phyloP scores from a whole-genome alignment of 2,888 invertebrate genomes.

The Steromphala cineraria region DNA sequence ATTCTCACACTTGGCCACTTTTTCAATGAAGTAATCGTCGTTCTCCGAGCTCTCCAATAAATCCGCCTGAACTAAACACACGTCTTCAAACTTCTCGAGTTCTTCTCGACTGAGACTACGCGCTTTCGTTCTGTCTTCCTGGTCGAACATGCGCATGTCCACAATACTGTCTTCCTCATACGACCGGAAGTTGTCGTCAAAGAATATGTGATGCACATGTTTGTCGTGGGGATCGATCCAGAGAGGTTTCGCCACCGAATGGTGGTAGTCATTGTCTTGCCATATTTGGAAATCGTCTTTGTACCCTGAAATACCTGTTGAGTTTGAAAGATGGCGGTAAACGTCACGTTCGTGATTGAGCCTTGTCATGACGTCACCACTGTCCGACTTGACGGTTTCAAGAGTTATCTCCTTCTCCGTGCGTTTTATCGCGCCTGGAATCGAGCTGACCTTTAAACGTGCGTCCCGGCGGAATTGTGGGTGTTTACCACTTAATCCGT shows the following conservation, averaged over 20 bases:
- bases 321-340: constrained; percentile 61
- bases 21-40: constrained; percentile 68
- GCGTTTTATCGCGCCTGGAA: constrained; percentile 53
- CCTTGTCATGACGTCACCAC: constrained; percentile 23
- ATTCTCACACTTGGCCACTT: constrained; percentile 63
- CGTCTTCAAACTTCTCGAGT: constrained; percentile 62
- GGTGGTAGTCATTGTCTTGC: constrained; percentile 68
- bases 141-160: constrained; percentile 66
- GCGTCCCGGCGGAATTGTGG: constrained; percentile 60
- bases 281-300: constrained; percentile 72
- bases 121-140: constrained; percentile 42
- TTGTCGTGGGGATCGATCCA: constrained; percentile 68
- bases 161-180: constrained; percentile 73
- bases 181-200: constrained; percentile 74
- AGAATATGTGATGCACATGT: constrained; percentile 72
- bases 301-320: constrained; percentile 67
- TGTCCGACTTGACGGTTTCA: constrained; percentile 43
- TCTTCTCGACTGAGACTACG: constrained; percentile 59
- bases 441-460: constrained; percentile 51
- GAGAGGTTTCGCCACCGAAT: constrained; percentile 69
- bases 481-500: constrained; percentile 65
- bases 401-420: constrained; percentile 44
- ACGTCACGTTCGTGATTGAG: constrained; percentile 51
- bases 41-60: constrained; percentile 68
- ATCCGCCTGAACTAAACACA: constrained; percentile 72